Evolutionary conservation across 2,797 vertebrate genomes (phyloP), one percentile per base, ranked within the genome.

Genomic region (Brachyrhaphis roseni): DNA sequence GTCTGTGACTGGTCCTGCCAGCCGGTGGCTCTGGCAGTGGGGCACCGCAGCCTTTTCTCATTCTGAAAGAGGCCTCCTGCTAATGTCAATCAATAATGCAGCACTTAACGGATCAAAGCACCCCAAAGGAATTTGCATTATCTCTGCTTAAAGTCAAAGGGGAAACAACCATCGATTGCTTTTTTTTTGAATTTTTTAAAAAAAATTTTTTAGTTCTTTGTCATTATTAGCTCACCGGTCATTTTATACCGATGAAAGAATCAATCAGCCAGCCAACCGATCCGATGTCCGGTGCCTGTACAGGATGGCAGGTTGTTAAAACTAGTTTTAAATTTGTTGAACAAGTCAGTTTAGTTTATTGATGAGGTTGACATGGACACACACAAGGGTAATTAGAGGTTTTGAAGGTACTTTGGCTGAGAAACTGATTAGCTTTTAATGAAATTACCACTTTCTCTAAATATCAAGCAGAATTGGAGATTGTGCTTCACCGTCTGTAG

Each of bases 21-120:
- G 55, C 41, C 31, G 57, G 77, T 66, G 66, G 57, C 31, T 81
- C 53, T 74, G 74, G 34, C 82, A 85, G 51, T 49, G 46, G 46
- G 45, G 71, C 76, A 51, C 79, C 34, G 5, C 53, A 46, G 79
- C 74, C 57, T 74, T 85, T 88, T 85, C 82, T 89, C 87, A 91
- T 87, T 90, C 87, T 87, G 87, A 94, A 93, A 82, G 80, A 93
- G 83, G 55, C 57, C 80, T 70, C 85, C 88, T 83, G 90, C 92
- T 95, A 95, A 93, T 93, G 87, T 92, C 88, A 92, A 93, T 96
- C 95, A 95, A 95, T 96, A 95, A 94, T 93, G 88, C 88, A 90
- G 82, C 57, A 76, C 92, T 93, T 94, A 94, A 94, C 94, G 89
- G 92, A 95, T 95, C 93, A 94, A 89, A 94, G 92, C 74, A 66